Conservation (phyloP, 2,797 vertebrate species). For the Nannoperca australis region DNA sequence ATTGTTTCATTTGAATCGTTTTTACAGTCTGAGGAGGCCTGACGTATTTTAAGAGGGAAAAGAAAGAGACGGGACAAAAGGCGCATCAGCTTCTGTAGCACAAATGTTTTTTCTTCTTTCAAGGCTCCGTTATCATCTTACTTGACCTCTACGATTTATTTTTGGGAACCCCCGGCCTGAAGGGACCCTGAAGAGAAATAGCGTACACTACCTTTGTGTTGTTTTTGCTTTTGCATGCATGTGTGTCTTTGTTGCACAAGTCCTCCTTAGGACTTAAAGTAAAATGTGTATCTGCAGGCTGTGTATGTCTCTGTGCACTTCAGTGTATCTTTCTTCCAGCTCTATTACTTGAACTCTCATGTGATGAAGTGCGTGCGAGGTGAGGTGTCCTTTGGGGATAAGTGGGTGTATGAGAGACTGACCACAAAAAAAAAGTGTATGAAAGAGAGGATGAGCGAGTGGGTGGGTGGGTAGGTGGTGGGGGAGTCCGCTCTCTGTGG, state of each 20-base stretch:
- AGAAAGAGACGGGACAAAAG: not conserved
- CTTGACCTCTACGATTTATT: not conserved
- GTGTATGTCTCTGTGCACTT: slow-evolving; percentile 14
- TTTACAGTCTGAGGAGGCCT: slow-evolving; percentile 7
- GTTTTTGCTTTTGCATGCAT: slow-evolving; percentile 5
- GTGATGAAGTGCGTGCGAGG: slow-evolving; percentile 51
- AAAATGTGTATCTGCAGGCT: slow-evolving; percentile 30
- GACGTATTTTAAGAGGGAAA: not conserved
- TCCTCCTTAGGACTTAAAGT: slow-evolving; percentile 19
- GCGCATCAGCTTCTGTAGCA: too few relatives aligned
- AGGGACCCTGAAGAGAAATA: not conserved
- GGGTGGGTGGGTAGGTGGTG: not conserved
- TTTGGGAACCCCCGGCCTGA: not conserved
- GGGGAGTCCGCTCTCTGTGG: slow-evolving; percentile 53
- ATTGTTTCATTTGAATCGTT: slow-evolving; percentile 13
- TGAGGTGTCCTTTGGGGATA: slow-evolving; percentile 57
- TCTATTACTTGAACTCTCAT: slow-evolving; percentile 42
- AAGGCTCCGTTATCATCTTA: not conserved
- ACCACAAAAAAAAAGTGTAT: slow-evolving; percentile 41
- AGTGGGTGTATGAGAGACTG: slow-evolving; percentile 46
- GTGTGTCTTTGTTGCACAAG: slow-evolving; percentile 15
- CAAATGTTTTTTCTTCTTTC: not conserved
- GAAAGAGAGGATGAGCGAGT: slow-evolving; percentile 40
- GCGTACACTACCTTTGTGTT: not conserved
- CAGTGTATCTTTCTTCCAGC: slow-evolving; percentile 36